Percentiles rank a stretch among this genome's conserved stretches.
These are phyloP conservation scores for Candidula unifasciata DNA, from an alignment of 2,888 invertebrate genomes.

Conservation along the genomic window DNA sequence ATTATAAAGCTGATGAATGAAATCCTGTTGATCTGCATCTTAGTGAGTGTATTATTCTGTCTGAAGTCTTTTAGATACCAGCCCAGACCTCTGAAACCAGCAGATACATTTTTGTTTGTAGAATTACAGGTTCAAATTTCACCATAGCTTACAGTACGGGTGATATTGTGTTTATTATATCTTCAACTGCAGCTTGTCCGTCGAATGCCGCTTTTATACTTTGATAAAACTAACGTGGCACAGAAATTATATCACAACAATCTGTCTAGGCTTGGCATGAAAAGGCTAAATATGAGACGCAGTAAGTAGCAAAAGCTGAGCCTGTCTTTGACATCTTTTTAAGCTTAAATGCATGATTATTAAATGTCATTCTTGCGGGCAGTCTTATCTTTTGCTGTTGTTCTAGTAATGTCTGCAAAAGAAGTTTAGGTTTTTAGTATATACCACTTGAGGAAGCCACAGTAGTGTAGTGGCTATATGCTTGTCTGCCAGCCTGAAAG, in stretches of 20 bases:
- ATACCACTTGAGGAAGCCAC: too few species aligned
- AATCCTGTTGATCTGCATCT: background rate
- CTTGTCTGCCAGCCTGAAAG: too few species aligned
- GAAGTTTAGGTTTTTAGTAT: too few species aligned
- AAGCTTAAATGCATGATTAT: too few species aligned
- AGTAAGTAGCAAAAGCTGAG: constrained; percentile 4
- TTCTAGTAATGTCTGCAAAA: too few species aligned
- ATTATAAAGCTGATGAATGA: background rate
- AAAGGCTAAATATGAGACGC: constrained; percentile 16
- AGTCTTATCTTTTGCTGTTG: too few species aligned
- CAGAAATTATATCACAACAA: constrained; percentile 47
- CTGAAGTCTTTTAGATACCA: background rate
- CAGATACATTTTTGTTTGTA: background rate
- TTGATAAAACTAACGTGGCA: constrained; percentile 22
- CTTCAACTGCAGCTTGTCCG: constrained; percentile 19
- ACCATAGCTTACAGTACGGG: background rate
- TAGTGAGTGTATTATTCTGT: background rate
- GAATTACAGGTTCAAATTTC: background rate
- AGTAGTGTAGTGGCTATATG: too few species aligned
- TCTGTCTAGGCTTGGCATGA: constrained; percentile 38
- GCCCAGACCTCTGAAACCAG: background rate
- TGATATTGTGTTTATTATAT: background rate
- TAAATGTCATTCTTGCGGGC: too few species aligned
- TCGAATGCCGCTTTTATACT: constrained; percentile 29
- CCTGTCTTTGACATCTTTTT: too few species aligned